Evolutionary conservation across 37 sponge, comb jelly and placozoan species (phyloP).

Genomic region (Agelas oroides): DNA sequence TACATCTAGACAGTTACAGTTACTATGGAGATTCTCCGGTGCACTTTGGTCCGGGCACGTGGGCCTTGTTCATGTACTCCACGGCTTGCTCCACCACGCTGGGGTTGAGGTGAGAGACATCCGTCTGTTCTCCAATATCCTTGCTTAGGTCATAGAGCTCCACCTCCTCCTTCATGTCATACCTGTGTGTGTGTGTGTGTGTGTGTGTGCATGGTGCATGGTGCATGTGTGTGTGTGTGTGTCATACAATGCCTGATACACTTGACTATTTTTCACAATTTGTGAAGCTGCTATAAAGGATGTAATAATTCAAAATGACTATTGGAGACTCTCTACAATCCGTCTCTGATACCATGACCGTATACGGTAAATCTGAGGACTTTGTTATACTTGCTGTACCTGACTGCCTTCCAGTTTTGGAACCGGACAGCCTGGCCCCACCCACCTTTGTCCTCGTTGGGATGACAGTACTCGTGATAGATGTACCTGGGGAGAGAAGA

Average conservation of each 20-base stretch:
- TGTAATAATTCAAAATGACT: too few relatives aligned
- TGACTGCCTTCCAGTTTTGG: slow-evolving; percentile 53
- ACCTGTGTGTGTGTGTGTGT: slow-evolving; percentile 12
- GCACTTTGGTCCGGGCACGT: slow-evolving; percentile 36
- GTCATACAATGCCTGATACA: too few relatives aligned
- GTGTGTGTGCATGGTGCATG: too few relatives aligned
- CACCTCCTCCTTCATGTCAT: slow-evolving; percentile 24
- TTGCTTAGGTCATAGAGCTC: slow-evolving; percentile 48
- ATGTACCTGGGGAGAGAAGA: slow-evolving; percentile 15
- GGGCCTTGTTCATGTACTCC: slow-evolving; percentile 43
- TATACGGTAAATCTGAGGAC: too few relatives aligned
- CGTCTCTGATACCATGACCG: too few relatives aligned
- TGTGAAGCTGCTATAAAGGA: too few relatives aligned
- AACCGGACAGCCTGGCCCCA: slow-evolving; percentile 52
- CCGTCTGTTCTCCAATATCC: slow-evolving; percentile 42
- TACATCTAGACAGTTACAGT: too few relatives aligned
- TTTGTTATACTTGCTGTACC: neutral
- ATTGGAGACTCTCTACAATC: too few relatives aligned
- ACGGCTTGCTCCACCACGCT: slow-evolving; percentile 13
- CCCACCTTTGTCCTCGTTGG: slow-evolving; percentile 45
- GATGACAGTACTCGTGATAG: slow-evolving; percentile 46
- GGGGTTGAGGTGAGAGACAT: slow-evolving; percentile 30
- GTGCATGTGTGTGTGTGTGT: too few relatives aligned
- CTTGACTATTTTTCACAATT: too few relatives aligned
- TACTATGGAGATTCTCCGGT: too few relatives aligned